Percentiles rank a stretch among this genome's conserved stretches.
phyloP scores from a whole-genome alignment of 2,113 vertebrate species.

The Ictidomys tridecemlineatus region DNA sequence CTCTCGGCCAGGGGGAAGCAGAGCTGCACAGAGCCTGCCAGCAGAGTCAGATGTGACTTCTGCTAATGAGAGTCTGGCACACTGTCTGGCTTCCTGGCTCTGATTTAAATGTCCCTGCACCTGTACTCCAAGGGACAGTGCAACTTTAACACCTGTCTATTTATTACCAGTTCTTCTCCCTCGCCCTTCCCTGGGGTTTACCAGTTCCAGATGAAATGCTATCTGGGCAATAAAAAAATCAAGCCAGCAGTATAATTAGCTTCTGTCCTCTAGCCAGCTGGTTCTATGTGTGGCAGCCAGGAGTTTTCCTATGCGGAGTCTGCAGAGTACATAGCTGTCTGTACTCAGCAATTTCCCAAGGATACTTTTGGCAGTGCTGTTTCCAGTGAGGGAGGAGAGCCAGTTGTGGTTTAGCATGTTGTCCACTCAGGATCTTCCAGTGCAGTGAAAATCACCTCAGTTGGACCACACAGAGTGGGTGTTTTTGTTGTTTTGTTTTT shows the following conservation, averaged over 20 bases:
- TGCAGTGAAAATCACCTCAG: not conserved
- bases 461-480: not conserved
- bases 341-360: not conserved
- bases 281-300: not conserved
- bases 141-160: not conserved
- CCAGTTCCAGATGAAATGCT: not conserved
- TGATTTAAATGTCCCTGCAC: not conserved
- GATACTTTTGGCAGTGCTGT: not conserved
- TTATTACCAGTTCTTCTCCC: not conserved
- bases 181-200: not conserved
- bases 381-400: not conserved
- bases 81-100: not conserved
- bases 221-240: not conserved
- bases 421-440: too few species aligned
- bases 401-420: too few species aligned
- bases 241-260: not conserved
- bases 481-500: not conserved
- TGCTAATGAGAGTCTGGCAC: too few species aligned
- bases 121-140: not conserved
- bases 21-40: accelerated
- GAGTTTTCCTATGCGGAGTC: not conserved
- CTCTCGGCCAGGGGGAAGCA: not conserved
- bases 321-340: not conserved
- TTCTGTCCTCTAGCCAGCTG: not conserved
- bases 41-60: too few species aligned